A percentile compares a stretch with the other conserved stretches of the same genome.
phyloP scores from a whole-genome alignment of 2,888 invertebrate genomes.

The Eilema depressum region DNA sequence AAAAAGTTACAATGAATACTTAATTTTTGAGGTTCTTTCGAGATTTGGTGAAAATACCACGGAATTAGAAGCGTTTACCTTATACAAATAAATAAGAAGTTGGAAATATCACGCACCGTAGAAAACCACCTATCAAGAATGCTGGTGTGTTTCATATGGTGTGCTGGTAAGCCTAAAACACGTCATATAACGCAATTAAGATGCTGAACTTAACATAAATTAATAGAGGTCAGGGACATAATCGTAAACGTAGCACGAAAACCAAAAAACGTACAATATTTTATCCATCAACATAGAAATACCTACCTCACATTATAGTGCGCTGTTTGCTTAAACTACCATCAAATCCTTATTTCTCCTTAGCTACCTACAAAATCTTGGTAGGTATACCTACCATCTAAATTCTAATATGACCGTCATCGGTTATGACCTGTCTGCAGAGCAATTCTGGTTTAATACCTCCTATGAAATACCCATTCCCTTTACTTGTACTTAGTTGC shows the following conservation, averaged over 20 bases:
- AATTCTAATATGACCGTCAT: not conserved
- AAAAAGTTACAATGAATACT: no score
- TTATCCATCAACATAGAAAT: not conserved
- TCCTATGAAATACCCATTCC: not conserved
- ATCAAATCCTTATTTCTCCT: not conserved
- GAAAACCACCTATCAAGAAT: not conserved
- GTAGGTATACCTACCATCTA: not conserved
- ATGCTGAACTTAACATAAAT: not conserved
- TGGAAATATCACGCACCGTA: no score
- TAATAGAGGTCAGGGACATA: not conserved
- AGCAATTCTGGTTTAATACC: not conserved
- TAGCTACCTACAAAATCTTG: no score
- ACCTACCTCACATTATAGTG: not conserved
- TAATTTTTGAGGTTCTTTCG: no score
- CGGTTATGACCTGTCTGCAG: not conserved
- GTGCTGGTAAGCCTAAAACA: no score
- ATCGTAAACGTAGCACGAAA: not conserved
- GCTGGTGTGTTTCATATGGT: not conserved
- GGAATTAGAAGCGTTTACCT: no score
- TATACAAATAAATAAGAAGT: no score
- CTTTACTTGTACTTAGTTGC: not conserved
- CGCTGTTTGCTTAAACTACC: not conserved
- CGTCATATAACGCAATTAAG: no score
- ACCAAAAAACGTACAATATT: not conserved
- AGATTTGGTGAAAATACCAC: no score